Percentiles rank a stretch among this genome's conserved stretches.
Conservation (phyloP, 2,888 invertebrate genomes). For the Ophion obscuratus region DNA sequence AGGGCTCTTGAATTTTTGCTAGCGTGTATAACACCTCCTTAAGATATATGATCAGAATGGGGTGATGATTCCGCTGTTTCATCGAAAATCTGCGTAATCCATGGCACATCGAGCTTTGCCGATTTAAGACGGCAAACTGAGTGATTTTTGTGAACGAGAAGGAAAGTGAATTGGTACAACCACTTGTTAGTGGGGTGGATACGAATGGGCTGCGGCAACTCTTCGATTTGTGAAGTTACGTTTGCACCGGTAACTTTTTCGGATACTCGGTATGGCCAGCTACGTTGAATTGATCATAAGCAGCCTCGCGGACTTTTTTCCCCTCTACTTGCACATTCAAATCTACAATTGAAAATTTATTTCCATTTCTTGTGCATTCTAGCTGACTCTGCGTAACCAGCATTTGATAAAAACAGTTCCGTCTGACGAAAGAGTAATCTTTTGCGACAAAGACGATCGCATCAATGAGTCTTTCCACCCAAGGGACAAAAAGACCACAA, state of each 20-base stretch:
- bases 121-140: not conserved
- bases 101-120: not conserved
- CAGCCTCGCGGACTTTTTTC: no score
- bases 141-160: not conserved
- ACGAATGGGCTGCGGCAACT: not conserved
- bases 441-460: no score
- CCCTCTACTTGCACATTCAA: no score
- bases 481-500: no score
- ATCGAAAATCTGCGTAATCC: constrained; percentile 6
- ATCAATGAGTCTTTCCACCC: no score
- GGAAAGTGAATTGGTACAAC: not conserved
- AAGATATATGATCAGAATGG: not conserved
- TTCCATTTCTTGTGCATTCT: no score
- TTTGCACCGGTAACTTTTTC: not conserved
- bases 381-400: no score
- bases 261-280: not conserved
- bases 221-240: not conserved
- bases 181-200: not conserved
- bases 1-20: constrained; percentile 22
- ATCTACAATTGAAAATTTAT: no score
- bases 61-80: constrained; percentile 7
- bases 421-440: no score
- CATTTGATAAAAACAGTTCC: no score
- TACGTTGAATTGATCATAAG: no score
- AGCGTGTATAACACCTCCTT: constrained; percentile 10